These are phyloP conservation scores for Diplazon laetatorius DNA, from an alignment of 2,888 invertebrate genomes.

Conservation along the genomic window DNA sequence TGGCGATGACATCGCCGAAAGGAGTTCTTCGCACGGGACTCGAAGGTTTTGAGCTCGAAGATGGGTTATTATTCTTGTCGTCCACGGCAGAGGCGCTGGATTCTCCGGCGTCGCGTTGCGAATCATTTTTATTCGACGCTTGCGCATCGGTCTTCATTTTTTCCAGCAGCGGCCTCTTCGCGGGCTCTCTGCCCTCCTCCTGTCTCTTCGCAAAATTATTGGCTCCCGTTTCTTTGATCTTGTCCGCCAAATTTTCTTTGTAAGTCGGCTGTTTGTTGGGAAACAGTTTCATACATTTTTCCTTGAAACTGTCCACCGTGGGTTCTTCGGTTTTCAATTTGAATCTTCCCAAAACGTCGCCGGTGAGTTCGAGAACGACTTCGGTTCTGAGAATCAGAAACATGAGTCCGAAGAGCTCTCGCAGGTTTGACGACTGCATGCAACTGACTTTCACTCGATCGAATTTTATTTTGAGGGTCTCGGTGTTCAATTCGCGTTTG, in stretches of 20 bases:
- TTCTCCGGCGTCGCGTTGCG: conserved; percentile 27
- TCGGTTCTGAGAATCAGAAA: conserved; percentile 77
- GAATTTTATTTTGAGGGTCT: conserved; percentile 76
- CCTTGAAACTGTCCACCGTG: conserved; percentile 71
- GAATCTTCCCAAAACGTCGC: conserved; percentile 78
- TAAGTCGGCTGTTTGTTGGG: conserved; percentile 69
- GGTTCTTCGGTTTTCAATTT: conserved; percentile 73
- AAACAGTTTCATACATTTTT: conserved; percentile 72
- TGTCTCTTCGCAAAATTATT: conserved; percentile 73
- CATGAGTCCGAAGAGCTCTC: conserved; percentile 77
- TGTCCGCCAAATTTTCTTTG: conserved; percentile 71
- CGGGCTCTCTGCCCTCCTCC: conserved; percentile 66
- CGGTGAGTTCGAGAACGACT: conserved; percentile 73
- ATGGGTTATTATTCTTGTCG: neutral
- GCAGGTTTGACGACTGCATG: conserved; percentile 79
- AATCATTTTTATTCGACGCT: conserved; percentile 26
- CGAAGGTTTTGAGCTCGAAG: conserved; percentile 26
- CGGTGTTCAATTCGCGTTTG: conserved; percentile 77
- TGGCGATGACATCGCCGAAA: conserved; percentile 74
- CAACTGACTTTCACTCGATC: conserved; percentile 78
- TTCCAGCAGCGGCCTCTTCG: conserved; percentile 73
- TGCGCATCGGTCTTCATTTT: conserved; percentile 69
- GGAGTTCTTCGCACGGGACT: conserved; percentile 68
- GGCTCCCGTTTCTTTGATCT: conserved; percentile 69
- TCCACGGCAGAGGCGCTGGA: neutral